Percentiles rank a stretch among this genome's conserved stretches.
These are phyloP conservation scores for Plebejus anna DNA, from an alignment of 2,888 invertebrate genomes.

Conservation along the genomic window DNA sequence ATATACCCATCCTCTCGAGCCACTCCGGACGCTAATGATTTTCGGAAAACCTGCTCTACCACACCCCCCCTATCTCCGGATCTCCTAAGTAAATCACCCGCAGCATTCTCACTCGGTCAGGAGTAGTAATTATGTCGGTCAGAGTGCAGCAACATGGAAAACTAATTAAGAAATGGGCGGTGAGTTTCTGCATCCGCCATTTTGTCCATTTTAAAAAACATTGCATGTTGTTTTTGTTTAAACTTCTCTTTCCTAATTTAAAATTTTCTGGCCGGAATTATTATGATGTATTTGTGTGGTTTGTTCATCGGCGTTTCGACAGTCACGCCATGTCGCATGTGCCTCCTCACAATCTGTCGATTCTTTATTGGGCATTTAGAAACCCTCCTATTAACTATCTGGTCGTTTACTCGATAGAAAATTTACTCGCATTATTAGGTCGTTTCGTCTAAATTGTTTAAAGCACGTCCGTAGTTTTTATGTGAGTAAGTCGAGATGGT, in stretches of 20 bases:
- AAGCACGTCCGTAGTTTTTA: neutral
- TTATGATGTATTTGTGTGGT: slow-evolving; percentile 71
- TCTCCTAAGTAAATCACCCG: slow-evolving; percentile 75
- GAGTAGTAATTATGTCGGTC: slow-evolving; percentile 78
- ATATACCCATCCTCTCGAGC: slow-evolving; percentile 72
- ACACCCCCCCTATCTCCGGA: slow-evolving; percentile 69
- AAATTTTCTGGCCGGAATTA: slow-evolving; percentile 45
- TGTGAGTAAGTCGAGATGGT: slow-evolving; percentile 9
- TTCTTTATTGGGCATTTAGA: slow-evolving; percentile 67
- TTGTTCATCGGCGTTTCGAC: slow-evolving; percentile 71
- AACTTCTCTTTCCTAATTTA: slow-evolving; percentile 16
- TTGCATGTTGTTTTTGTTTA: slow-evolving; percentile 40
- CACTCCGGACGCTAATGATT: slow-evolving; percentile 75
- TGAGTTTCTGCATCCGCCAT: slow-evolving; percentile 59
- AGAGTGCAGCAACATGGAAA: slow-evolving; percentile 76
- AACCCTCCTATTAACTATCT: slow-evolving; percentile 55
- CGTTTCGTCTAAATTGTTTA: neutral
- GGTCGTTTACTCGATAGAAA: slow-evolving; percentile 47
- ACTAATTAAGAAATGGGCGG: slow-evolving; percentile 77
- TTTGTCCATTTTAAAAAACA: slow-evolving; percentile 54
- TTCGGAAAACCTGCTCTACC: slow-evolving; percentile 76
- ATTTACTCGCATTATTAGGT: neutral
- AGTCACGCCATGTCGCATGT: slow-evolving; percentile 79
- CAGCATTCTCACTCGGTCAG: slow-evolving; percentile 70
- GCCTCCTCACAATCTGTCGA: slow-evolving; percentile 60